Evolutionary conservation across 2,797 vertebrate species (phyloP), one percentile per base, ranked within the genome.

Genomic region (Hybognathus amarus): DNA sequence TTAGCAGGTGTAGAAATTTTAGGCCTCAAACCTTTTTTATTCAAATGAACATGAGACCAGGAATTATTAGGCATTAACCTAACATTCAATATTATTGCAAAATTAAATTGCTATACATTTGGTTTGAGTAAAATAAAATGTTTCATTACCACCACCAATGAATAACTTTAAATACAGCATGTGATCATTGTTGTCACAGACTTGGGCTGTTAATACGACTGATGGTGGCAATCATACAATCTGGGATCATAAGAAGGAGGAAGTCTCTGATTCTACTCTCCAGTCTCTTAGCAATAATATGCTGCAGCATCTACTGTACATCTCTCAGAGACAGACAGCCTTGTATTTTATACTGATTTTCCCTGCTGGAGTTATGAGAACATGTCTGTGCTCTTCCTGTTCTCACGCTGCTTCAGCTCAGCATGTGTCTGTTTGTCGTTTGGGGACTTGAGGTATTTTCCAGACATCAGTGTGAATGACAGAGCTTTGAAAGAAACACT

Each of bases 371-470:
- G 63, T 71, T 77, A 73, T 59, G 77, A 85, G 77, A 80, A 71
- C 61, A 59, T 80, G 71, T 83, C 71, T 73, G 82, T 73, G 81
- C 54, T 83, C n/a, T 85, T 79, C 74, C 45, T 75, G 75, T 81
- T 59, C 69, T 69, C 63, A 74, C 45, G n/a, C 38, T 54, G 36
- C 68, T 52, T 50, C 45, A 47, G 45, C 13, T 47, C 45, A 47
- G 75, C n/a, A n/a, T 61, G 63, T 59, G 64, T 68, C 71, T 77
- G 63, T 20, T 22, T 76, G 63, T 76, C 27, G 3, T 69, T 24
- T 69, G 11, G 79, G 47, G 59, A 61, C 33, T 27, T 24, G 50
- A 27, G 50, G 64, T 63, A 61, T 47, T 73, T 73, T 11, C 27
- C 12, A n/a, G 59, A 78, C 63, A n/a, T 36, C 20, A 67, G 17